Conservation (phyloP, 2,113 vertebrate genomes). For the Bujurquina vittata region DNA sequence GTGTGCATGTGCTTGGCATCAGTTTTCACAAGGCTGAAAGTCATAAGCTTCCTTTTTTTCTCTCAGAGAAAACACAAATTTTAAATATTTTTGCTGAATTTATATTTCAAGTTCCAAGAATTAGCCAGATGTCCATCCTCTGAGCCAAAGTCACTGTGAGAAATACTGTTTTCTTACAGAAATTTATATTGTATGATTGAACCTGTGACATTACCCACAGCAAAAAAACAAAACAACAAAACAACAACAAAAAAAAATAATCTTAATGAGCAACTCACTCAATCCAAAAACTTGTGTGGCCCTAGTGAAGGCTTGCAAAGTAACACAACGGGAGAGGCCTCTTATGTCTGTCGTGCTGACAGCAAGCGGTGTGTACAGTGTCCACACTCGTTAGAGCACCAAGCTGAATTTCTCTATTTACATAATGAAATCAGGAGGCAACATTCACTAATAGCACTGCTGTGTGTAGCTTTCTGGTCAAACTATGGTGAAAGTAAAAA, state of each 20-base stretch:
- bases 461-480: constrained; percentile 44
- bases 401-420: constrained; percentile 28
- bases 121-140: neutral
- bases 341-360: constrained; percentile 7
- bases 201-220: neutral
- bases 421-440: constrained; percentile 36
- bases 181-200: neutral
- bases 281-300: neutral
- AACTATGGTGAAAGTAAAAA: constrained; percentile 32
- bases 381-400: constrained; percentile 36
- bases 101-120: neutral
- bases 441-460: constrained; percentile 37
- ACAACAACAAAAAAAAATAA: neutral
- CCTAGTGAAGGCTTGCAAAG: neutral
- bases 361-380: constrained; percentile 11
- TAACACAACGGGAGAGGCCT: neutral
- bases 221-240: neutral
- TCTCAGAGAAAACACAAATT: constrained; percentile 10
- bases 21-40: constrained; percentile 35
- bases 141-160: neutral
- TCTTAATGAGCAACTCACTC: neutral
- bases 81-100: neutral
- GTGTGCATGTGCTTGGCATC: constrained; percentile 44
- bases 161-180: neutral
- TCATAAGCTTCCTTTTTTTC: neutral